Evolutionary conservation across 2,888 invertebrate species (phyloP).

Genomic region (Mimumesa dahlbomi): DNA sequence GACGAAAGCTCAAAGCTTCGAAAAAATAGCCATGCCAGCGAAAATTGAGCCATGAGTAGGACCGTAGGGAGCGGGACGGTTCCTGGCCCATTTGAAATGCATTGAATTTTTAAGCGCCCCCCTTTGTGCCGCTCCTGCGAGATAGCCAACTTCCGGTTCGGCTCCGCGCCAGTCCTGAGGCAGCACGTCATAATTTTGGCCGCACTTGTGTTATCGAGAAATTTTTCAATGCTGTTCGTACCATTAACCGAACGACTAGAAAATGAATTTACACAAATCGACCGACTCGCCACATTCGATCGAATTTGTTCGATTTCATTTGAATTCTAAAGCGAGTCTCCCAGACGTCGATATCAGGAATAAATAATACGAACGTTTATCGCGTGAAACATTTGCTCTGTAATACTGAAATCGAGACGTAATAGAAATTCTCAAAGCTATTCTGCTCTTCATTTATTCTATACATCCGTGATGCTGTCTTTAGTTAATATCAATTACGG

Average conservation of each 20-base stretch:
- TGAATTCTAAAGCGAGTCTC: neutral
- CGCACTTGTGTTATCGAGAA: neutral
- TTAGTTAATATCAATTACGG: constrained; percentile 15
- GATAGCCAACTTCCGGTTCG: constrained; percentile 60
- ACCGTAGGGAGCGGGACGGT: constrained; percentile 66
- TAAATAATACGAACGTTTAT: constrained; percentile 32
- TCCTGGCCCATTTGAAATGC: constrained; percentile 78
- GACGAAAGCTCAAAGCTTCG: constrained; percentile 30
- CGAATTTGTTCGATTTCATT: constrained; percentile 3
- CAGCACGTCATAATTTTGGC: constrained; percentile 45
- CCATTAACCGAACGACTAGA: neutral
- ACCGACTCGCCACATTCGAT: neutral
- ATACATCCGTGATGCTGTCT: neutral
- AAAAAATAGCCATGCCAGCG: constrained; percentile 39
- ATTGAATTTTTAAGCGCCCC: constrained; percentile 79
- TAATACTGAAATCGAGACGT: constrained; percentile 4
- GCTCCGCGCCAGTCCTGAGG: constrained; percentile 37
- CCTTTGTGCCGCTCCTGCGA: constrained; percentile 66
- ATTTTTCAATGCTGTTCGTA: neutral
- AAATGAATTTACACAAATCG: neutral
- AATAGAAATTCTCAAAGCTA: neutral
- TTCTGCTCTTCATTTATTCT: neutral
- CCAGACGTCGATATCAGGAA: neutral
- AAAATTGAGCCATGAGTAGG: constrained; percentile 65
- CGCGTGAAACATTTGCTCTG: constrained; percentile 33